Base-by-base conservation (phyloP, 2,113 vertebrate genomes). In the Atractosteus spatula region DNA sequence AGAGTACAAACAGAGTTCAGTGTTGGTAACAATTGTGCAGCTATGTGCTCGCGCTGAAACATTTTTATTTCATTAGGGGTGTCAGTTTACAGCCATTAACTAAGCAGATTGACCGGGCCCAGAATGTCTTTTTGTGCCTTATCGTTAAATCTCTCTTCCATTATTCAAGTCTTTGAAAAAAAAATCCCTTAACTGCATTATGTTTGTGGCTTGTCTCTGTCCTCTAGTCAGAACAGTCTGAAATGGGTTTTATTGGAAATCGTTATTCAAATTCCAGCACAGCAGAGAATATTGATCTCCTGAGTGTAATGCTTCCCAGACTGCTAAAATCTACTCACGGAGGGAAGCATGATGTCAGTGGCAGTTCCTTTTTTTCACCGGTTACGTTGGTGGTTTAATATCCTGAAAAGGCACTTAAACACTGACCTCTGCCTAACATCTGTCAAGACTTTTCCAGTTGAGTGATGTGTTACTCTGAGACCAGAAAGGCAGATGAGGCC, bases 11-110 rank as follows among this genome's bases (percentile, higher is more conserved):
- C 74, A 42, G 59, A 74, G 73, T 80, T 85, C 79, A 72, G 82
- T 78, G 69, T 84, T 78, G 79, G 81, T 84, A 85, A 80, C 89
- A 81, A 89, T 88, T 79, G 82, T 57, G 51, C 86, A 74, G 84
- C 87, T 82, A n/a, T 78, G 82, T 80, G 80, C 88, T 91, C 82
- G 84, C 81, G 86, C 76, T 0, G 55, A 87, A 90, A 89, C 89
- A 85, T 90, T 93, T 94, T 93, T 90, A 92, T 93, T 92, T 93
- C 91, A 90, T 93, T 91, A 89, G 8, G 57, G 81, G 90, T 92
- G 90, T 94, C 92, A 62, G 84, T 69, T 94, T 94, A 93, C 93
- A 91, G 84, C 88, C 86, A 92, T 92, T 92, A 94, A 85, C 88
- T 85, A 84, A 91, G 88, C 89, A 92, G 87, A 90, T 89, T 85